Percentiles rank a stretch among this genome's conserved stretches.
Conservation (phyloP, 2,797 vertebrate genomes). For the Schizopygopsis malacanthus region DNA sequence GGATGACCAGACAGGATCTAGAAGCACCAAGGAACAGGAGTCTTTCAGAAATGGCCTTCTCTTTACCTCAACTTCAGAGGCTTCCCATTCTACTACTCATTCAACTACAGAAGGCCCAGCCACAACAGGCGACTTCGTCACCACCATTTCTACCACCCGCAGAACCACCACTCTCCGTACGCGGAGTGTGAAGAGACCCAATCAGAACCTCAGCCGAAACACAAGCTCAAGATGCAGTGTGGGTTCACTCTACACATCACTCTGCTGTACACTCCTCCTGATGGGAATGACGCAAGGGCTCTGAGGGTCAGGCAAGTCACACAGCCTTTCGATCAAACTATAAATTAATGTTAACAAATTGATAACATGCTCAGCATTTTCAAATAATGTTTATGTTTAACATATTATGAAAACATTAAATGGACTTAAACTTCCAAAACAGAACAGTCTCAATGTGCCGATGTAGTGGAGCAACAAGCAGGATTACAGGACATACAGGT, state of each 20-base stretch:
- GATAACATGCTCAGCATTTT: neutral
- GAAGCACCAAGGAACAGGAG: neutral
- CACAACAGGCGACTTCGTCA: conserved; percentile 50
- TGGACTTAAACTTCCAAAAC: neutral
- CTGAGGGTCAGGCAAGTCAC: neutral
- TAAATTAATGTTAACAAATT: neutral
- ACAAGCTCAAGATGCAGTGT: conserved; percentile 21
- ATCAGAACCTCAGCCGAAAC: conserved; percentile 65
- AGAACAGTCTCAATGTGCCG: neutral
- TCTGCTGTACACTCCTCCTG: conserved; percentile 32
- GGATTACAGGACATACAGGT: neutral
- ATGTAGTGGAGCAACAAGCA: neutral
- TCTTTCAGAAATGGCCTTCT: conserved; percentile 18
- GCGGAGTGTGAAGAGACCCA: conserved; percentile 76
- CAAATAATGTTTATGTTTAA: neutral
- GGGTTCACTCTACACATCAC: conserved; percentile 34
- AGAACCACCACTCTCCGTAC: conserved; percentile 78
- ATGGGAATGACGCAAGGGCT: neutral
- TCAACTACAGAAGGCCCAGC: conserved; percentile 44
- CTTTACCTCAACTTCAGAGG: conserved; percentile 52
- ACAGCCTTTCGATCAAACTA: neutral
- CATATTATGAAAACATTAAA: conserved; percentile 8
- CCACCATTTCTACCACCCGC: conserved; percentile 65
- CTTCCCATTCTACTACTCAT: conserved; percentile 48
- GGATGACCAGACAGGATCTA: conserved; percentile 28